Conservation (phyloP, 2,888 invertebrate genomes). For the Macrosiphum euphorbiae region DNA sequence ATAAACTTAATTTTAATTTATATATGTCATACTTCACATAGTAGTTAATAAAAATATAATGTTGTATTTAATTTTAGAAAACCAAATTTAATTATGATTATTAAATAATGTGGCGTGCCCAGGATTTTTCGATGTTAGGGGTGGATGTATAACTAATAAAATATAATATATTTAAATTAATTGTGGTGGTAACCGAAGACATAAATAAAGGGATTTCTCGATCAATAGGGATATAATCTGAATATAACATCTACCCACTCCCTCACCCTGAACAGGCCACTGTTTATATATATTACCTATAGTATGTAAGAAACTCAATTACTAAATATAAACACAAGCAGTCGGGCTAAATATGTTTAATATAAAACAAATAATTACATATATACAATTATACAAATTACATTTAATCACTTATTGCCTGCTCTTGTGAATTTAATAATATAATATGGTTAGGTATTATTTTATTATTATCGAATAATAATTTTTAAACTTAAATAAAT, state of each 20-base stretch:
- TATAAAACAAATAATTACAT: background rate
- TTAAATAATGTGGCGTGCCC: background rate
- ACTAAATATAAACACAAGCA: background rate
- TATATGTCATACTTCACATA: background rate
- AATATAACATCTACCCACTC: too few species aligned
- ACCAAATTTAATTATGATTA: background rate
- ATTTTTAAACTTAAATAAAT: background rate
- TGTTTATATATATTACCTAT: background rate
- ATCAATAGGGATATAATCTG: too few species aligned
- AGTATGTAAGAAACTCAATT: background rate
- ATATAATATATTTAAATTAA: too few species aligned
- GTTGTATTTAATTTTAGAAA: background rate
- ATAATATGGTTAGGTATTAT: background rate
- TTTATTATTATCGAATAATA: background rate
- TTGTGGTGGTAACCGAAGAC: too few species aligned
- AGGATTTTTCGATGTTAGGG: too few species aligned
- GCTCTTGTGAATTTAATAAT: background rate
- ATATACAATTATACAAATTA: background rate
- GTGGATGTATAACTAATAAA: too few species aligned
- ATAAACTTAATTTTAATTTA: background rate
- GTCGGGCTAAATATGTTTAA: background rate
- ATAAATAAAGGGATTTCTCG: too few species aligned
- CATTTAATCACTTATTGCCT: background rate
- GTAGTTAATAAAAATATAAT: background rate
- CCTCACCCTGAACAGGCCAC: too few species aligned